Evolutionary conservation across 2,113 vertebrate species (phyloP), one percentile per base, ranked within the genome.

Genomic region (Terrapene triunguis): DNA sequence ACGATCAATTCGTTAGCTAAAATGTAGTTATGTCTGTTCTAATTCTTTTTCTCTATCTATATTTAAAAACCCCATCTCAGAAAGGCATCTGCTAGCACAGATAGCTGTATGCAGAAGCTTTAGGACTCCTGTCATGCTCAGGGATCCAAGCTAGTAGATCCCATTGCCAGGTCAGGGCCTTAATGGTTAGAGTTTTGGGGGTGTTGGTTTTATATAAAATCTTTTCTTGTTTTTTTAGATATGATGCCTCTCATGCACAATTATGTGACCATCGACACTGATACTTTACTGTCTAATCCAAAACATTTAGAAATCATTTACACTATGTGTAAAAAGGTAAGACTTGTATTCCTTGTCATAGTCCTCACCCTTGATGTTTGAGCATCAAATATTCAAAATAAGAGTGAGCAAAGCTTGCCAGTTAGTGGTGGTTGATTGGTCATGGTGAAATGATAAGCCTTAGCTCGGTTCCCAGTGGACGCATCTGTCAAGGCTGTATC

Each of bases 231-330:
- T 89, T 90, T 91, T 97, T 54, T 98, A 99, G 99, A 99, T 97
- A 99, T 99, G 99, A 99, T 99, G 99, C 99, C 99, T 94, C 99
- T 99, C 50, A 97, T 99, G 97, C 99, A 99, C 98, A 99, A 99
- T 98, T 99, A 99, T n/a, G 98, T 99, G 94, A 99, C 99, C 2
- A 98, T 99, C 94, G 99, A 99, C 90, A 99, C 99, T 5, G 98
- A 99, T 96, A 99, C 98, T 96, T 98, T 99, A 69, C 96, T 99
- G 29, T 99, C 99, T 84, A 99, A 99, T 93, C 98, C 99, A 48
- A 99, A 99, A 90, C 98, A 99, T 96, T 97, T 99, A 82, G 99
- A 99, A 98, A 99, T 99, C 90, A 99, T 99, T 98, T 99, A 99
- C 95, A 99, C 98, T 84, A 99, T 99, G 99, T 99, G 99, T 97